Conservation (phyloP, 1,140 invertebrate genomes). For the Pentalonia nigronervosa region DNA sequence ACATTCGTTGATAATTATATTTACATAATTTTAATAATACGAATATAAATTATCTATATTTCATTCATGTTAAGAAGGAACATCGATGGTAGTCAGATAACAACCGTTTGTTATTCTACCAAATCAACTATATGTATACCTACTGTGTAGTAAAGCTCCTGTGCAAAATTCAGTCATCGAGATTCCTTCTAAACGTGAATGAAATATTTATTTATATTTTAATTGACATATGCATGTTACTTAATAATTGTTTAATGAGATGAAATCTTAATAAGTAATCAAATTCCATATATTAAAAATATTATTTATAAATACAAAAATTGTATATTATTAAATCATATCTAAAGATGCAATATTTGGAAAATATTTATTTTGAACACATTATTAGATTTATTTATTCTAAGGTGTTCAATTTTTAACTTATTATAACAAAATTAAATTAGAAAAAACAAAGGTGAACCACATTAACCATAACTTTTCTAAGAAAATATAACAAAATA, state of each 20-base stretch:
- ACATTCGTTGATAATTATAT: neutral
- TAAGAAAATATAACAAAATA: constrained; percentile 19
- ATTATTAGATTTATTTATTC: neutral
- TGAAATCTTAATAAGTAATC: neutral
- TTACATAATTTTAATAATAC: neutral
- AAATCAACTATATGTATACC: neutral
- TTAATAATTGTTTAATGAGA: neutral
- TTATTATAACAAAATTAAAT: neutral
- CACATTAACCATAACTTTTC: neutral
- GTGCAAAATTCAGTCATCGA: too few species aligned
- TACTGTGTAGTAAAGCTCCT: neutral
- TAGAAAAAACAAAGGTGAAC: neutral
- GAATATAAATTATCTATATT: neutral
- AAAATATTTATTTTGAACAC: constrained; percentile 19
- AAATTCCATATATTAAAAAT: neutral
- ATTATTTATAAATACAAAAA: constrained; percentile 6
- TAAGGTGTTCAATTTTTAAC: neutral
- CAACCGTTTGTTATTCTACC: neutral
- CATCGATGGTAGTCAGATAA: neutral
- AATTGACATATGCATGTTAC: neutral
- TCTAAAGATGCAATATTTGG: neutral
- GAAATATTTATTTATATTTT: neutral
- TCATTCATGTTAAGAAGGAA: neutral
- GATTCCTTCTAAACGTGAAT: neutral
- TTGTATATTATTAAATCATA: neutral